Evolutionary conservation across 2,888 invertebrate species (phyloP).

Genomic region (Eristalinus aeneus): DNA sequence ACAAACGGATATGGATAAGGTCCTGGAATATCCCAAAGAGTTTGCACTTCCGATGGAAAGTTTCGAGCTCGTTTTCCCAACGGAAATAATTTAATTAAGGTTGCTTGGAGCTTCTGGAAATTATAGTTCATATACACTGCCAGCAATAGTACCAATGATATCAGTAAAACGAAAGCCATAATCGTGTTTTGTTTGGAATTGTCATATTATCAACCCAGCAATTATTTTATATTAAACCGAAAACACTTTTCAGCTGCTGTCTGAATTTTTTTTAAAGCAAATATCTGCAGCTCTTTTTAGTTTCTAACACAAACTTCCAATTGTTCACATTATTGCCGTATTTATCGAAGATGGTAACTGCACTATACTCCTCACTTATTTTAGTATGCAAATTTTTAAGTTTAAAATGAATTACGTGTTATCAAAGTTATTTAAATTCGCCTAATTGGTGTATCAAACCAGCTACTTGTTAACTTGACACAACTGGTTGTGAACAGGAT

Average conservation of each 20-base stretch:
- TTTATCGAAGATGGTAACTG: background rate
- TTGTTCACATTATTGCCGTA: constrained; percentile 1
- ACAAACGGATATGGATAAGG: constrained; percentile 87
- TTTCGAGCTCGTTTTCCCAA: constrained; percentile 27
- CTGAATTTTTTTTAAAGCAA: background rate
- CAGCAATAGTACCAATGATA: constrained; percentile 77
- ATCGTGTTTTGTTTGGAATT: constrained; percentile 7
- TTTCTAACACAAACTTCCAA: constrained; percentile 13
- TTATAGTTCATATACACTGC: constrained; percentile 77
- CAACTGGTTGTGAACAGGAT: constrained; percentile 25
- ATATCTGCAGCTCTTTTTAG: constrained; percentile 16
- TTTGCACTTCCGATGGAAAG: constrained; percentile 6
- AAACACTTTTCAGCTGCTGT: constrained; percentile 36
- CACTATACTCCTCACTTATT: constrained; percentile 21
- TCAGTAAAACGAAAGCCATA: constrained; percentile 79
- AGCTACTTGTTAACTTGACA: background rate
- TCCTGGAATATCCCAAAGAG: constrained; percentile 85
- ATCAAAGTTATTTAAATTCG: too few species aligned
- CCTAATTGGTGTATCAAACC: too few species aligned
- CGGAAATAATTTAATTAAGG: constrained; percentile 30
- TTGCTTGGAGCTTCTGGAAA: constrained; percentile 74
- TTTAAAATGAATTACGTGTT: constrained; percentile 11
- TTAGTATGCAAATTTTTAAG: constrained; percentile 24
- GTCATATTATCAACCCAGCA: constrained; percentile 44
- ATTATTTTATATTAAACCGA: constrained; percentile 3